Base-by-base conservation (phyloP, 1,140 invertebrate species). In the Platyura marginata region DNA sequence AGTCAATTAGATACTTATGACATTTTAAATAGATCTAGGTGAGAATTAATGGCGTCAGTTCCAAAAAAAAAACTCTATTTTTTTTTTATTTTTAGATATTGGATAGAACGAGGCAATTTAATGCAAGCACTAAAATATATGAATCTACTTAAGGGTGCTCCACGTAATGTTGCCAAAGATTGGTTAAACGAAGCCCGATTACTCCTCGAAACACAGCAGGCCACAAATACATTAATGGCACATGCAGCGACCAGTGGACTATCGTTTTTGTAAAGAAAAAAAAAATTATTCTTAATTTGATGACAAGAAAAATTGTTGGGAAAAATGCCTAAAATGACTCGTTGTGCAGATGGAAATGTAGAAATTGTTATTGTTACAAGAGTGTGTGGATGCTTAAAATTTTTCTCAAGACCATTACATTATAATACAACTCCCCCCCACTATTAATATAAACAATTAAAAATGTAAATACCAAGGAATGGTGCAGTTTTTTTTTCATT, bases 121-220 rank as follows among this genome's bases (percentile, higher is more conserved):
- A 70, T 78, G 37, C 76, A 80, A 57, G 83, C 90, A 1, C 62
- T 96, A 1, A 75, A 80, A 40, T 94, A 93, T 60, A 81, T 95
- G 68, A 92, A 91, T 56, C 71, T 94, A 33, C 62, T 97, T 19
- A 71, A 78, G 52, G 92, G 92, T 18, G 86, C 86, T 19, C 70
- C 92, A 0, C 68, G 80, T 8, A 68, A 70, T n/a, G 73, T 92
- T 3, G 85, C 91, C 2, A 62, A 59, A 34, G 78, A 86, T 49
- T 98, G 92, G 92, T 75, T 91, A 49, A 73, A 78, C 44, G 90
- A 94, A 52, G 73, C 83, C 1, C 72, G 78, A 41, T 67, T 83
- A 15, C 72, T 88, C 48, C 65, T 97, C 45, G 93, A 96, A 66
- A 80, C 87, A n/a, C 72, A 81, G 54, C 89, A 93, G 62, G 86